A percentile compares a stretch with the other conserved stretches of the same genome.
These are phyloP conservation scores for Centropus unirufus DNA, from an alignment of 2,113 vertebrate genomes.

Conservation along the genomic window DNA sequence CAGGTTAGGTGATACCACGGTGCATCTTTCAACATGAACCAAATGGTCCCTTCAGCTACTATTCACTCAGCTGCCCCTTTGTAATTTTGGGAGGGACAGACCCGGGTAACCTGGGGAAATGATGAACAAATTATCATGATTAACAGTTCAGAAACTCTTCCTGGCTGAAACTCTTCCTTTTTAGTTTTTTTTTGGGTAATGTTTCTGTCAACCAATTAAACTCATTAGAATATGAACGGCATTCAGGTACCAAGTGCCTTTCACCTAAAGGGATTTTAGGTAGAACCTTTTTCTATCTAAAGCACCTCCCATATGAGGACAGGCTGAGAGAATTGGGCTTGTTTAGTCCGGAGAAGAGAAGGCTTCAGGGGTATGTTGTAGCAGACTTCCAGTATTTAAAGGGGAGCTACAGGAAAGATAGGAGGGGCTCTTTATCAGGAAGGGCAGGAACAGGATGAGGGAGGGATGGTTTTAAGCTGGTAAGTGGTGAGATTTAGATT, in stretches of 20 bases:
- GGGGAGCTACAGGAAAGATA: no score
- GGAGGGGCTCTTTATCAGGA: no score
- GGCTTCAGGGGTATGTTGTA: no score
- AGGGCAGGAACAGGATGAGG: no score
- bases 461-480: no score
- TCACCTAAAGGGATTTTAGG: slow-evolving; percentile 24
- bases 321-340: no score
- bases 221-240: neutral
- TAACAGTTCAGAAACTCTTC: neutral
- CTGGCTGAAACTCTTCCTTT: neutral
- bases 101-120: neutral
- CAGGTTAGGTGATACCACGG: neutral
- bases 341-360: no score
- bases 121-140: neutral
- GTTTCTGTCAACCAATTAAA: slow-evolving; percentile 13
- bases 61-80: neutral
- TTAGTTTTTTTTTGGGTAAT: neutral
- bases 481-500: no score
- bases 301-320: no score
- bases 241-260: slow-evolving; percentile 23
- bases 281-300: neutral
- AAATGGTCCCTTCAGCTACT: neutral
- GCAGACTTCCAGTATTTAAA: no score
- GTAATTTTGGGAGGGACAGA: neutral
- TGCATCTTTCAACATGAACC: neutral